A percentile compares a stretch with the other conserved stretches of the same genome.
Conservation (phyloP, 2,113 vertebrate species). For the Nibea coibor region DNA sequence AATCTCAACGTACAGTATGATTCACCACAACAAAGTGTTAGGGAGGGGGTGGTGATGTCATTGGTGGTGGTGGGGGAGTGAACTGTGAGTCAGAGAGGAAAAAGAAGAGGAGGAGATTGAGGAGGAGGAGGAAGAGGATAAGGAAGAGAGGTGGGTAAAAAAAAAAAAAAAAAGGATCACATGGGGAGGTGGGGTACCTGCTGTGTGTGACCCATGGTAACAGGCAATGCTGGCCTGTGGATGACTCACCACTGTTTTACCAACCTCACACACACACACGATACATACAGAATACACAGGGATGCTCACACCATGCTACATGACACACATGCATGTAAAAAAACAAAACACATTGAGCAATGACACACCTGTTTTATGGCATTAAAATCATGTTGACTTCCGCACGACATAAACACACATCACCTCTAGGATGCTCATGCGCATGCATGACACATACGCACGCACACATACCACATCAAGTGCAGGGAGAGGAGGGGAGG, state of each 20-base stretch:
- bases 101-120: constrained; percentile 61
- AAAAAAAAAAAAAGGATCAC: constrained; percentile 32
- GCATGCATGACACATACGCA: neutral
- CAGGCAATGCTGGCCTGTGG: constrained; percentile 66
- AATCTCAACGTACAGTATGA: constrained; percentile 78
- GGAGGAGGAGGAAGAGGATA: constrained; percentile 63
- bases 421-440: neutral
- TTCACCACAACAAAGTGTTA: constrained; percentile 79
- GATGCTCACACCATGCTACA: constrained; percentile 21
- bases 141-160: constrained; percentile 60
- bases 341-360: constrained; percentile 13
- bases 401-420: constrained; percentile 6
- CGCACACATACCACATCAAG: constrained; percentile 44
- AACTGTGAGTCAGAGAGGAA: constrained; percentile 78
- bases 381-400: constrained; percentile 18
- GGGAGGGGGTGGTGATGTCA: constrained; percentile 78
- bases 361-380: neutral
- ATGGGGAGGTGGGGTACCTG: constrained; percentile 76
- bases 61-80: constrained; percentile 71
- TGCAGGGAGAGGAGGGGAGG: constrained; percentile 60
- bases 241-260: constrained; percentile 80
- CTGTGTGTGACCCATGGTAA: constrained; percentile 78
- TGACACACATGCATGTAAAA: constrained; percentile 29
- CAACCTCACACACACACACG: constrained; percentile 50
- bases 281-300: constrained; percentile 9